Evolutionary conservation across 2,888 invertebrate species (phyloP).

Genomic region (Thereva unica): DNA sequence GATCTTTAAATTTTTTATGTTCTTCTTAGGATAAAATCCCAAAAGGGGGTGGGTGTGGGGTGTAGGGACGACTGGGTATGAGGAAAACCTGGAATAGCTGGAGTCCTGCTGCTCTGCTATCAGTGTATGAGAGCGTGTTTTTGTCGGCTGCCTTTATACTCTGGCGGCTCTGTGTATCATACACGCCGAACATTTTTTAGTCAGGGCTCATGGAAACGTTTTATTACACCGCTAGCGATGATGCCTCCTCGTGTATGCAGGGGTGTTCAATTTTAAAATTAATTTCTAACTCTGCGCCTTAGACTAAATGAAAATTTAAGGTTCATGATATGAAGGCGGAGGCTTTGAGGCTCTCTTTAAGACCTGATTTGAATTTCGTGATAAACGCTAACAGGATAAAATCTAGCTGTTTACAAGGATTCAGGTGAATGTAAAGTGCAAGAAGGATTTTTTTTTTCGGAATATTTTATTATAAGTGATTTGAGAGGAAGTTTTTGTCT

Average conservation of each 20-base stretch:
- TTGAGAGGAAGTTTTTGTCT: no score
- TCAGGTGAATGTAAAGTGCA: no score
- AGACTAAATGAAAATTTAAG: conserved; percentile 6
- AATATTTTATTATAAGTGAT: no score
- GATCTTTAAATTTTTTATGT: conserved; percentile 39
- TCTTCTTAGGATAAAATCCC: conserved; percentile 6
- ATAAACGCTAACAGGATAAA: no score
- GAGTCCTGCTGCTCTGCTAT: conserved; percentile 17
- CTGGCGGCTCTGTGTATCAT: no score
- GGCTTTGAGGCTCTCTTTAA: no score
- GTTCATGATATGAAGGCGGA: neutral
- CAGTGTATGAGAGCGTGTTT: no score
- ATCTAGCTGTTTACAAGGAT: no score
- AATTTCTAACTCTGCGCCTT: neutral
- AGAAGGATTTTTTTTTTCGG: no score
- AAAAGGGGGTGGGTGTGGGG: neutral
- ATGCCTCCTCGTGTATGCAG: neutral
- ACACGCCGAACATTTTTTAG: conserved; percentile 13
- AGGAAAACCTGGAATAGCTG: neutral
- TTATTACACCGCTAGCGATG: conserved; percentile 14
- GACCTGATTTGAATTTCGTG: no score
- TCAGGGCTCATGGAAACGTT: conserved; percentile 17
- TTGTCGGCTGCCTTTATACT: no score
- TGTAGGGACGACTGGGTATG: no score
- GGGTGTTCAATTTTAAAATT: conserved; percentile 22